Conservation (phyloP, 2,113 vertebrate species). For the Empidonax traillii region DNA sequence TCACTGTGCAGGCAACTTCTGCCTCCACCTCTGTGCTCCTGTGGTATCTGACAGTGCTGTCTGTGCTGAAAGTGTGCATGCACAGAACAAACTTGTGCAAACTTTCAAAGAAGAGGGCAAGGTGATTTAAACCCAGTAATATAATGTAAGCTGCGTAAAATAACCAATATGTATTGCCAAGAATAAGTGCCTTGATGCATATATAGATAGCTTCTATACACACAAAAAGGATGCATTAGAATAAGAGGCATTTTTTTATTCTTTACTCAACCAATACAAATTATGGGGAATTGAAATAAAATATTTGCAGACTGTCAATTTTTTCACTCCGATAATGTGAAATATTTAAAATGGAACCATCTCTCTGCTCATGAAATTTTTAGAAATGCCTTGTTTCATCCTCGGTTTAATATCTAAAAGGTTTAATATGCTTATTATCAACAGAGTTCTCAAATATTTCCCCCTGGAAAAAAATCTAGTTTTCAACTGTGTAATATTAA, state of each 20-base stretch:
- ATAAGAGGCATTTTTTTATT: not conserved
- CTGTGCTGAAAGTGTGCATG: not conserved
- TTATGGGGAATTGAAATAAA: not conserved
- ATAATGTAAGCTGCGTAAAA: not conserved
- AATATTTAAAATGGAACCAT: not conserved
- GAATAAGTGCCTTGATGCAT: not conserved
- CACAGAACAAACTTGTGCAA: not conserved
- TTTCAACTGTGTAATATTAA: not conserved
- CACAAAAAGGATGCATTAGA: not conserved
- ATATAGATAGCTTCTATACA: not conserved
- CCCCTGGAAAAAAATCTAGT: not conserved
- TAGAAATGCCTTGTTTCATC: not conserved
- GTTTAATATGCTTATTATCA: not conserved
- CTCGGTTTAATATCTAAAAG: not conserved
- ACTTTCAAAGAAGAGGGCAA: not conserved
- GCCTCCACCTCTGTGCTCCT: too few relatives aligned
- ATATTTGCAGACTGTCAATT: fast-evolving
- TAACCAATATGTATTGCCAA: not conserved
- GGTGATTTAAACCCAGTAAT: not conserved
- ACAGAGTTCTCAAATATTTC: not conserved
- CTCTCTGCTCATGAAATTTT: not conserved
- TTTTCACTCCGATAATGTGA: not conserved
- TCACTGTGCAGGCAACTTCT: not conserved
- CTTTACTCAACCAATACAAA: not conserved
- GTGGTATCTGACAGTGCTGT: fast-evolving